Conservation (phyloP, 2,797 vertebrate genomes). For the Onychomys arenicola region DNA sequence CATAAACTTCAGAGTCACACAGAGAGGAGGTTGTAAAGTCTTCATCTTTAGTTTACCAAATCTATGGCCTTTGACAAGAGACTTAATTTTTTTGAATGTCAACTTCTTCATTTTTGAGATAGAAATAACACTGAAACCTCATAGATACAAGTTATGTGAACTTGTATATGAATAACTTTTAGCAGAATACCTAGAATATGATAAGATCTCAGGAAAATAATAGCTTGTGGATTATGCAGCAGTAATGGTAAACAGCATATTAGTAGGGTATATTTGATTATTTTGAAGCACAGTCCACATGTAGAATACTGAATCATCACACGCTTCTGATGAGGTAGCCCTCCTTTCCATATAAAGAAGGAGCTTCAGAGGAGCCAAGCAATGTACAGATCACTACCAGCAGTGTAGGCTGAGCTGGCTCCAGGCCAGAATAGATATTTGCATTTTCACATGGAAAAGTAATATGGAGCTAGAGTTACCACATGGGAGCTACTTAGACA, state of each 20-base stretch:
- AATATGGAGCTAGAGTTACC: background rate
- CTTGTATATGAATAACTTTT: conserved; percentile 14
- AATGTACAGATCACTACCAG: background rate
- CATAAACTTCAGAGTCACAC: conserved; percentile 1
- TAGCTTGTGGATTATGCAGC: conserved; percentile 10
- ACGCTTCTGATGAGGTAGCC: background rate
- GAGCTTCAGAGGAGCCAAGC: background rate
- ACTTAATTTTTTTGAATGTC: background rate
- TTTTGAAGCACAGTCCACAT: background rate
- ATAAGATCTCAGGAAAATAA: conserved; percentile 4
- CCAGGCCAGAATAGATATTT: conserved; percentile 41
- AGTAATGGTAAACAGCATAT: conserved; percentile 23
- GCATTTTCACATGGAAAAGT: background rate
- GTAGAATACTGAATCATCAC: background rate
- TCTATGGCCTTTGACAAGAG: conserved; percentile 10
- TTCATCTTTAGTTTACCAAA: background rate
- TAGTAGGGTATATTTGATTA: conserved; percentile 19
- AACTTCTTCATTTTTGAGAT: conserved; percentile 28
- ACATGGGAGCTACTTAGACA: background rate
- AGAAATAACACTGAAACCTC: background rate
- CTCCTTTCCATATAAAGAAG: background rate
- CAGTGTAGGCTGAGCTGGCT: background rate
- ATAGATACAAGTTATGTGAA: background rate
- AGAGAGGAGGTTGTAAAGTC: background rate
- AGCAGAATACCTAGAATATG: conserved; percentile 7